Conservation (phyloP, 2,888 invertebrate genomes). For the Oithona nana region DNA sequence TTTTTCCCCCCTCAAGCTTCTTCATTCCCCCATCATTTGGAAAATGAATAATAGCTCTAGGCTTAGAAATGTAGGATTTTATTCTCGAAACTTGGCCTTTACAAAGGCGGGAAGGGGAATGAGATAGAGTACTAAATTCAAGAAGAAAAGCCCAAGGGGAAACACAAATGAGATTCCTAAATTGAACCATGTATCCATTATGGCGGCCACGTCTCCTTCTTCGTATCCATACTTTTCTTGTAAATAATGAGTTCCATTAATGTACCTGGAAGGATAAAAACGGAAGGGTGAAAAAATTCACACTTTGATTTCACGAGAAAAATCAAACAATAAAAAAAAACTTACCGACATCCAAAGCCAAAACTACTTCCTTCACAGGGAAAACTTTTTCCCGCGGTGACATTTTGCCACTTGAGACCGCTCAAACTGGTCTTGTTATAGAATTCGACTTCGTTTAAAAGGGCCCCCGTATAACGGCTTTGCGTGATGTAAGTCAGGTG, state of each 20-base stretch:
- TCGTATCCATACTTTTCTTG: slow-evolving; percentile 44
- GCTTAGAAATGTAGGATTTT: too few species aligned
- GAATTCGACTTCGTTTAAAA: slow-evolving; percentile 51
- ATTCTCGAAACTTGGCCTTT: slow-evolving; percentile 68
- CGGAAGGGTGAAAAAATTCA: background rate
- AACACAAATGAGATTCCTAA: slow-evolving; percentile 63
- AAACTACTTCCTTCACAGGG: slow-evolving; percentile 6
- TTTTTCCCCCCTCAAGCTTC: too few species aligned
- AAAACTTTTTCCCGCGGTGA: background rate
- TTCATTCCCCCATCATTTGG: too few species aligned
- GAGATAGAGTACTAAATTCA: slow-evolving; percentile 65
- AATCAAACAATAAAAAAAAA: slow-evolving; percentile 18
- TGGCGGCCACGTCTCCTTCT: slow-evolving; percentile 34
- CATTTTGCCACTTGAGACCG: slow-evolving; percentile 20
- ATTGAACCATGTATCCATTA: slow-evolving; percentile 51
- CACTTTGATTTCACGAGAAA: too few species aligned
- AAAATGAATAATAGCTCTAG: too few species aligned
- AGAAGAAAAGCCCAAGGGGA: slow-evolving; percentile 53
- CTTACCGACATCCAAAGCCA: slow-evolving; percentile 18
- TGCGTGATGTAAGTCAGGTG: slow-evolving; percentile 59
- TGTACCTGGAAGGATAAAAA: slow-evolving; percentile 37
- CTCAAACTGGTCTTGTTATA: slow-evolving; percentile 24
- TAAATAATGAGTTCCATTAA: slow-evolving; percentile 49
- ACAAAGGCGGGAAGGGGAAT: slow-evolving; percentile 64
- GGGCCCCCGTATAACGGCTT: slow-evolving; percentile 55